A percentile compares a stretch with the other conserved stretches of the same genome.
These are phyloP conservation scores for Heliconius hortense DNA, from an alignment of 2,888 invertebrate species.

Conservation along the genomic window DNA sequence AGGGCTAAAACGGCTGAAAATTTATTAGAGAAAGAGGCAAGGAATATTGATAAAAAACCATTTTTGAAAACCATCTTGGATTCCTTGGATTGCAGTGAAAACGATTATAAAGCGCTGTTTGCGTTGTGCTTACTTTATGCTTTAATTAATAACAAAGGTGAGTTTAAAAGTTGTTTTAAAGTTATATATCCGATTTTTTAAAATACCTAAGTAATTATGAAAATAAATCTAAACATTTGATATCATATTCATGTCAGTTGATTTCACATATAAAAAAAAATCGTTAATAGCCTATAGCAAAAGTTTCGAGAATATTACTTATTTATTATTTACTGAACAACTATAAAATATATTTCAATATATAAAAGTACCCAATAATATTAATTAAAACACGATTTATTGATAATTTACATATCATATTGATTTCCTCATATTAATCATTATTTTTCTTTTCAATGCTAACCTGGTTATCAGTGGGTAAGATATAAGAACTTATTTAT, in stretches of 20 bases:
- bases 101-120: constrained; percentile 96
- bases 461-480: constrained; percentile 68
- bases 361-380: not conserved
- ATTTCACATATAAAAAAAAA: too few species aligned
- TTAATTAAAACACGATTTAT: not conserved
- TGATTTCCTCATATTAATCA: constrained; percentile 45
- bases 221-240: too few species aligned
- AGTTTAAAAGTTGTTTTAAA: not conserved
- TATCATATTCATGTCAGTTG: too few species aligned
- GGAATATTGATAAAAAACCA: constrained; percentile 84
- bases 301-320: too few species aligned
- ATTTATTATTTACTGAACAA: not conserved
- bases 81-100: constrained; percentile 93
- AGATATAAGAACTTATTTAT: constrained; percentile 47
- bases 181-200: not conserved
- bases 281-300: too few species aligned
- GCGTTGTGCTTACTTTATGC: constrained; percentile 96
- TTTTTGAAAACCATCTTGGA: constrained; percentile 95
- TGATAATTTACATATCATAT: constrained; percentile 3
- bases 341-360: not conserved
- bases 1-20: constrained; percentile 57
- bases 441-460: constrained; percentile 56
- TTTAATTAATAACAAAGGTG: constrained; percentile 96
- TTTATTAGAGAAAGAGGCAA: constrained; percentile 64
- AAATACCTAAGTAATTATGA: too few species aligned